phyloP scores from a whole-genome alignment of 2,797 vertebrate genomes.

The Semotilus atromaculatus region DNA sequence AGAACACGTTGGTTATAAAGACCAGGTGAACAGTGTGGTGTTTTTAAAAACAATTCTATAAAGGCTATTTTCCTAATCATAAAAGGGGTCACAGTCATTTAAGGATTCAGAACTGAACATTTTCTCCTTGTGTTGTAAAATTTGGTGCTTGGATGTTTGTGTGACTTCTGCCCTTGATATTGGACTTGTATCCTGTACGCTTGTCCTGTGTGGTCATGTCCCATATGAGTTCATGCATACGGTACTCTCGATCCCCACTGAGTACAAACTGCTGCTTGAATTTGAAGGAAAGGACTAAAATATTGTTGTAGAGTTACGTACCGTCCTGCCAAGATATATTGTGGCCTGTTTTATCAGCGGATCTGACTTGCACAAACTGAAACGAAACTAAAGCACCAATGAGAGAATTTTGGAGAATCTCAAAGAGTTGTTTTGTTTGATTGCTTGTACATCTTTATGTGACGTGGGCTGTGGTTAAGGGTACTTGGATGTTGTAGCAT shows the following conservation, averaged over 20 bases:
- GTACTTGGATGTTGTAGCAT: conserved; percentile 67
- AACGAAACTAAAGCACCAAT: conserved; percentile 57
- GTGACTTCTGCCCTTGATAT: conserved; percentile 64
- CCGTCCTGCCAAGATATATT: conserved; percentile 49
- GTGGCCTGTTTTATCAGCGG: conserved; percentile 63
- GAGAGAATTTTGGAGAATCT: conserved; percentile 61
- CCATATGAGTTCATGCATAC: conserved; percentile 56
- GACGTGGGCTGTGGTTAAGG: conserved; percentile 59
- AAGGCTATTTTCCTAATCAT: conserved; percentile 66
- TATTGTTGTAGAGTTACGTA: conserved; percentile 46
- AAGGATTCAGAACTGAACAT: conserved; percentile 57
- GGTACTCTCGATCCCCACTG: conserved; percentile 55
- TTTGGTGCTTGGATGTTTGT: conserved; percentile 64
- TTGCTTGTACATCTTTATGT: conserved; percentile 65
- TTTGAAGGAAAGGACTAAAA: conserved; percentile 50
- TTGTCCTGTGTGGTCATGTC: conserved; percentile 62
- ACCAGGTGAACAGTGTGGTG: conserved; percentile 62
- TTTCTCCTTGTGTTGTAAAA: conserved; percentile 63
- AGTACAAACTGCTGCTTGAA: conserved; percentile 53
- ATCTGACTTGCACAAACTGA: conserved; percentile 62
- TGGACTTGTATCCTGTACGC: conserved; percentile 63
- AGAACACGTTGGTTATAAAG: conserved; percentile 61
- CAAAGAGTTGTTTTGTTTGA: conserved; percentile 64
- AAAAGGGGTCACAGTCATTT: conserved; percentile 54
- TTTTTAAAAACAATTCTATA: conserved; percentile 65